Conservation (phyloP, 2,797 vertebrate species). For the Pogonophryne albipinna region DNA sequence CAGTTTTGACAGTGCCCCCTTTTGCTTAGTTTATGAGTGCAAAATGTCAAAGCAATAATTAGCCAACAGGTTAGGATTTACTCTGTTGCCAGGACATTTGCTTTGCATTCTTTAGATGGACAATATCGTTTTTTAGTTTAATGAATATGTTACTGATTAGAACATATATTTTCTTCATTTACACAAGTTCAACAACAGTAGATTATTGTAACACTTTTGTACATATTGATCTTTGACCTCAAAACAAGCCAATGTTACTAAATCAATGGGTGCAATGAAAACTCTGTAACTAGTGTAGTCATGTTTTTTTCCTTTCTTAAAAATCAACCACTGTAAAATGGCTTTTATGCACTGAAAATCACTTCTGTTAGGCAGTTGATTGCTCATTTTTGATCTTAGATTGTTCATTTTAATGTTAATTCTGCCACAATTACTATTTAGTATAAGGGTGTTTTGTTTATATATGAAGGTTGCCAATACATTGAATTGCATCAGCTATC, state of each 20-base stretch:
- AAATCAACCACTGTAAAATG: slow-evolving; percentile 68
- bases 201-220: neutral
- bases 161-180: neutral
- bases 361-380: slow-evolving; percentile 22
- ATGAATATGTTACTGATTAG: slow-evolving; percentile 30
- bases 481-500: slow-evolving; percentile 30
- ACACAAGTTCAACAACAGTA: slow-evolving; percentile 6
- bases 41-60: slow-evolving; percentile 19
- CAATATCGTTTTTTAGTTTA: neutral
- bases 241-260: slow-evolving; percentile 24
- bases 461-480: slow-evolving; percentile 26
- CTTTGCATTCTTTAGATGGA: slow-evolving; percentile 24
- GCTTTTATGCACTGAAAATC: slow-evolving; percentile 67
- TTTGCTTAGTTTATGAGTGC: slow-evolving; percentile 14
- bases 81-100: slow-evolving; percentile 9
- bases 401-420: slow-evolving; percentile 35
- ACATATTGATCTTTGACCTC: neutral
- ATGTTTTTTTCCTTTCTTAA: slow-evolving; percentile 28
- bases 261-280: slow-evolving; percentile 15
- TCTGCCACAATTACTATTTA: slow-evolving; percentile 9
- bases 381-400: slow-evolving; percentile 26
- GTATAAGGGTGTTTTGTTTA: slow-evolving; percentile 36
- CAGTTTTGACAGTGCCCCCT: slow-evolving; percentile 3
- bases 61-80: neutral
- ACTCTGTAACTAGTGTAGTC: slow-evolving; percentile 61